Evolutionary conservation across 2,113 vertebrate species (phyloP).

Genomic region (Centrocercus urophasianus): DNA sequence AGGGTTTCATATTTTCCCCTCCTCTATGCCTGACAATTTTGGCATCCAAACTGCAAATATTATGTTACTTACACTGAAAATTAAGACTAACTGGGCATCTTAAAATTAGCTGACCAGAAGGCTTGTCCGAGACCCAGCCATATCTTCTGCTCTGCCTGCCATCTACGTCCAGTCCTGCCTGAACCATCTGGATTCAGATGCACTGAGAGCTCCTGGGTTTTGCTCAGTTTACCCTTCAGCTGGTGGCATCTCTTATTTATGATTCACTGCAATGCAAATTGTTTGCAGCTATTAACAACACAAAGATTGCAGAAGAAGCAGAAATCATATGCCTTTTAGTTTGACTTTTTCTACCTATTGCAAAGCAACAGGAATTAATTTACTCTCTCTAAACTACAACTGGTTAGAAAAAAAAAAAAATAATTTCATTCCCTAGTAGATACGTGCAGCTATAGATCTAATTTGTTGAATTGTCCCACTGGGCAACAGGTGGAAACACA

Average conservation of each 20-base stretch:
- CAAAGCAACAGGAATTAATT: background rate
- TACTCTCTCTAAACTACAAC: background rate
- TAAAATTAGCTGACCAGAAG: background rate
- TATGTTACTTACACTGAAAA: background rate
- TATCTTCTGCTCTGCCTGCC: background rate
- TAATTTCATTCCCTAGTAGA: background rate
- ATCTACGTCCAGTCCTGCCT: background rate
- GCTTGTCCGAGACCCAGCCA: background rate
- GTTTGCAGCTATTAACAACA: conserved; percentile 18
- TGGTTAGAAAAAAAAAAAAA: background rate
- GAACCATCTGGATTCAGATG: rapidly evolving
- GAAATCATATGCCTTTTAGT: background rate
- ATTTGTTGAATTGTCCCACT: background rate
- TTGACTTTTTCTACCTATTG: rapidly evolving
- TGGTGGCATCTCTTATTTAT: conserved; percentile 21
- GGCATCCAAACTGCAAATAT: background rate
- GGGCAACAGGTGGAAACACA: background rate
- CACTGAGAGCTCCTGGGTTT: background rate
- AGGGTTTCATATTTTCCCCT: background rate
- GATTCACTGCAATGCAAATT: conserved; percentile 35
- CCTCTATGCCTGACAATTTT: background rate
- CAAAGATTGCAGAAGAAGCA: conserved; percentile 1
- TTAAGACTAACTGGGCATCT: background rate
- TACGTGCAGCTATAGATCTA: background rate
- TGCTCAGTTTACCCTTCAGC: conserved; percentile 17